Base-by-base conservation (phyloP, 2,797 vertebrate species). In the Urophycis tenuis region DNA sequence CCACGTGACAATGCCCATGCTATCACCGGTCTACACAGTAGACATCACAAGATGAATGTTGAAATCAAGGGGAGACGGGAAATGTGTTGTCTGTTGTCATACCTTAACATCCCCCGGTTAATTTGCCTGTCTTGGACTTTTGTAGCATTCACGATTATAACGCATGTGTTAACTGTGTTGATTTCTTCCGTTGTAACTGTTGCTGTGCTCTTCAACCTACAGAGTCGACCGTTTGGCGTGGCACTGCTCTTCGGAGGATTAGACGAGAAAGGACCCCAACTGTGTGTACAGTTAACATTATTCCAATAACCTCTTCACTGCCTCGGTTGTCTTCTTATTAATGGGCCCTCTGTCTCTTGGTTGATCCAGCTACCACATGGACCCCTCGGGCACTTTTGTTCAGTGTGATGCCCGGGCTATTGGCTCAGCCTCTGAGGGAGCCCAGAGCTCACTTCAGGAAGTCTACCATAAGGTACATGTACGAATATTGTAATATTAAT, bases 221-320 rank as follows among this genome's bases (percentile, higher is more conserved):
- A 99, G 98, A 98, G 96, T 86, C 96, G 97, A 83, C 98, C 97
- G 0, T 99, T 99, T 12, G 97, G 97, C 0, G 98, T 99, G 1
- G 97, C 98, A 0, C 92, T 99, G 78, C 94, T 99, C 29, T 99
- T 99, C 30, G 98, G 98, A 49, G 98, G 98, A 79, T 93, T 98
- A 17, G 98, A 99, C 91, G 98, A 99, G 89, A 99, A 99, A 85
- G 98, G 98, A 82, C 98, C 98, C 0, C 98, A 99, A 87, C 92
- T 99, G 98, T 99, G 93, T 88, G 96, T 93, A 77, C 11, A 2
- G 2, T 81, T 70, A 4, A 72, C 14, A 36, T 49, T n/a, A 5
- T 19, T 14, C 35, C n/a, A n/a, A 41, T 15, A 9, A 3, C 30
- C 7, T n/a, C 49, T 45, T 7, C 31, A 33, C 14, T 32, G 14